These are phyloP conservation scores for Prosapia bicincta DNA, from an alignment of 2,888 invertebrate species.

Conservation along the genomic window DNA sequence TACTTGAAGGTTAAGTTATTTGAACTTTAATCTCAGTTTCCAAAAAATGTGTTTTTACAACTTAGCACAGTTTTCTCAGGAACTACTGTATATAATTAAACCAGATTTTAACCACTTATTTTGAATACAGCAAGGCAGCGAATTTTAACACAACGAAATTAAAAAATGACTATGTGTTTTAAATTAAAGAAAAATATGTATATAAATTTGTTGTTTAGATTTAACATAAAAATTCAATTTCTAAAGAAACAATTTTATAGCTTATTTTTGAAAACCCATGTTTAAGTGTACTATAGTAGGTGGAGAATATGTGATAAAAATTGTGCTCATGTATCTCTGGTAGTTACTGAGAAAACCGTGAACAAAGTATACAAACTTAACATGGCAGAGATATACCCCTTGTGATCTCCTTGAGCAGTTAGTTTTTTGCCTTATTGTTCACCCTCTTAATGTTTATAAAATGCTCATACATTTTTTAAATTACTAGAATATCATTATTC, in stretches of 20 bases:
- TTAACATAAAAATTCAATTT: background rate
- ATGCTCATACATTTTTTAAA: too few relatives aligned
- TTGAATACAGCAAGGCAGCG: background rate
- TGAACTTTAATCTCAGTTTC: background rate
- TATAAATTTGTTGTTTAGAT: background rate
- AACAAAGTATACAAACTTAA: background rate
- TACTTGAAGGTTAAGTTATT: background rate
- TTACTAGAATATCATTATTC: too few relatives aligned
- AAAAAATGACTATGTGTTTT: background rate
- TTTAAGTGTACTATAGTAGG: background rate
- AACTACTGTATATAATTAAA: slow-evolving; percentile 6
- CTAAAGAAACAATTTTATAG: background rate
- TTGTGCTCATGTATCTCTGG: background rate
- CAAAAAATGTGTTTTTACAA: background rate
- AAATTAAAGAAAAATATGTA: background rate
- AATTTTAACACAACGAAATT: slow-evolving; percentile 3
- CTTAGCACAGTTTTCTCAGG: slow-evolving; percentile 10
- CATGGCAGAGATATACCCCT: background rate
- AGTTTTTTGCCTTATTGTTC: too few relatives aligned
- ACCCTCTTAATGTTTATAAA: too few relatives aligned
- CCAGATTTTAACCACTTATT: slow-evolving; percentile 9
- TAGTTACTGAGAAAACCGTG: background rate
- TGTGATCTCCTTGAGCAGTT: too few relatives aligned
- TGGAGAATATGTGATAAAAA: background rate
- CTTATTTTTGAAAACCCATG: background rate